These are phyloP conservation scores for Eunapius fragilis DNA, from an alignment of 37 sponge, comb jelly and placozoan species.

Conservation along the genomic window DNA sequence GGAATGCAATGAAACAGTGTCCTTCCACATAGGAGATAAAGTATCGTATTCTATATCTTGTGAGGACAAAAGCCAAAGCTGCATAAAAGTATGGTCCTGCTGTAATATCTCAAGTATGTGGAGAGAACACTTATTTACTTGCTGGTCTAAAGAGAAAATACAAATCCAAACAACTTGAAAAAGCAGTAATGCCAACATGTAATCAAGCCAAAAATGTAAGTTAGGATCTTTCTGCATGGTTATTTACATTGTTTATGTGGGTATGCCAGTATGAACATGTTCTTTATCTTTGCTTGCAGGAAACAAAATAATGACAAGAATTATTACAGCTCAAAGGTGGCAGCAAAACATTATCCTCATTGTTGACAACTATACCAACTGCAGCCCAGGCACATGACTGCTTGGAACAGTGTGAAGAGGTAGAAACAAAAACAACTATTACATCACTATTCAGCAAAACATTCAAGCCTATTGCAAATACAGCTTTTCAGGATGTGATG, in stretches of 20 bases:
- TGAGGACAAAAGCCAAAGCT: neutral
- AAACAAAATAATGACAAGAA: neutral
- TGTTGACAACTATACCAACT: too few species aligned
- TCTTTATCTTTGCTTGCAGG: neutral
- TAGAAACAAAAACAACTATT: neutral
- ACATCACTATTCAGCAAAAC: neutral
- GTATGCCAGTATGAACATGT: neutral
- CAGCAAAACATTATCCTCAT: neutral
- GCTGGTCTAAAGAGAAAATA: neutral
- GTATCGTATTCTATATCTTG: neutral
- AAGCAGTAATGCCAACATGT: neutral
- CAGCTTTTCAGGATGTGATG: neutral
- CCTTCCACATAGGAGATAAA: neutral
- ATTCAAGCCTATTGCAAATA: neutral
- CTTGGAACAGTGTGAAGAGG: neutral
- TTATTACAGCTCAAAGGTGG: neutral
- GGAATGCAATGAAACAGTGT: neutral
- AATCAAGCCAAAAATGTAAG: neutral
- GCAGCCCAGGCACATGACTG: neutral
- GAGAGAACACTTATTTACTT: neutral
- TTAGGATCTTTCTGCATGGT: too few species aligned
- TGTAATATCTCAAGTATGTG: neutral
- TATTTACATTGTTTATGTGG: neutral
- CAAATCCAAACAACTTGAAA: neutral
- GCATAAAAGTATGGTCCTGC: too few species aligned